Conservation (phyloP, 1,140 invertebrate genomes). For the Apis laboriosa region DNA sequence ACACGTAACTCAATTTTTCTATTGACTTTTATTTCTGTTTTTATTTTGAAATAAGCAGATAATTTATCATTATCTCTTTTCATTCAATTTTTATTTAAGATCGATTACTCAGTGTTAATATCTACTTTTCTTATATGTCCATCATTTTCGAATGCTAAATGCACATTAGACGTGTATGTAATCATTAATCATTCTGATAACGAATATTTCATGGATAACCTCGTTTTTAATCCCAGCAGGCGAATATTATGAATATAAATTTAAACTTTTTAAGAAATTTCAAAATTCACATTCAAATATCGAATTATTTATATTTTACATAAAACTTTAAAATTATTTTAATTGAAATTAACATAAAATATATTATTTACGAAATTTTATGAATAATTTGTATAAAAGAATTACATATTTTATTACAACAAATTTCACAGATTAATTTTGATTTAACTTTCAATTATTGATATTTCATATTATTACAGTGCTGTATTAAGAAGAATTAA, state of each 20-base stretch:
- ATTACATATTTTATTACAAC: neutral
- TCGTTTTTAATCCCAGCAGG: neutral
- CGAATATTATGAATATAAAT: neutral
- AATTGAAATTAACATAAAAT: neutral
- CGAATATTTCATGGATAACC: constrained; percentile 19
- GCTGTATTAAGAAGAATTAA: neutral
- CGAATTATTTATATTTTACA: neutral
- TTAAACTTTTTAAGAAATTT: neutral
- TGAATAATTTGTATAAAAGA: neutral
- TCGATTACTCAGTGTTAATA: neutral
- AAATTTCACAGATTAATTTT: neutral
- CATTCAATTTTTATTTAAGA: neutral
- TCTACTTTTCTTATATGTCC: constrained; percentile 1
- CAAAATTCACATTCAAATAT: neutral
- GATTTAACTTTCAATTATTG: neutral
- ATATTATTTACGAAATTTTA: neutral
- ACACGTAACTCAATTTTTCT: neutral
- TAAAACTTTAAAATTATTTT: neutral
- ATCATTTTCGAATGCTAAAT: neutral
- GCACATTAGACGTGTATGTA: neutral
- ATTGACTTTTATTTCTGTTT: neutral
- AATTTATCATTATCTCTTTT: neutral
- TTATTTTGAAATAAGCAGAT: neutral
- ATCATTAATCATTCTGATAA: constrained; percentile 25
- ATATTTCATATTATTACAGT: neutral